Evolutionary conservation across 2,888 invertebrate species (phyloP).

Genomic region (Allygus modestus): DNA sequence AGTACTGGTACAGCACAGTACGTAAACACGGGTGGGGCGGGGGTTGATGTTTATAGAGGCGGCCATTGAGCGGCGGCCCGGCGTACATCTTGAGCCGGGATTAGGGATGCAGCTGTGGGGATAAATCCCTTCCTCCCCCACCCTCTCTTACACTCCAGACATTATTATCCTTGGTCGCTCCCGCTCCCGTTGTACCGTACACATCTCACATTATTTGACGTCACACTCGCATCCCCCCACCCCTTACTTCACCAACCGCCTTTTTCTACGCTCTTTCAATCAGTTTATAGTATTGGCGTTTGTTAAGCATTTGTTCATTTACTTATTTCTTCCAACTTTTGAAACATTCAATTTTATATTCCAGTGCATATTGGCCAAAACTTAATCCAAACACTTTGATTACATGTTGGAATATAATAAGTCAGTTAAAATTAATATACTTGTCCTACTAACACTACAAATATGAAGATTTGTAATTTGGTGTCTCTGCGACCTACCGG

Average conservation of each 20-base stretch:
- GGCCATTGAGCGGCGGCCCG: constrained; percentile 46
- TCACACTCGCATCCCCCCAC: constrained; percentile 6
- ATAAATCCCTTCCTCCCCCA: constrained; percentile 49
- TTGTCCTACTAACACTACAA: no score
- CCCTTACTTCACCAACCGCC: background rate
- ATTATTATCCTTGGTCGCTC: constrained; percentile 49
- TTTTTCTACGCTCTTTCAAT: constrained; percentile 20
- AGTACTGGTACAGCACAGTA: constrained; percentile 6
- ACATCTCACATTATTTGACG: constrained; percentile 42
- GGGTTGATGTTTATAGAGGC: constrained; percentile 31
- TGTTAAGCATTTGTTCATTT: no score
- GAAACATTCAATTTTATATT: no score
- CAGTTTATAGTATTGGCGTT: background rate
- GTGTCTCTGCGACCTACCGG: no score
- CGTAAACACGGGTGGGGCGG: constrained; percentile 28
- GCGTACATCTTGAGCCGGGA: constrained; percentile 53
- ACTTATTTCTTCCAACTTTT: no score
- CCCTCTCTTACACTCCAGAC: constrained; percentile 47
- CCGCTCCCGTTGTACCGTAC: constrained; percentile 18
- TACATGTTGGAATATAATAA: no score
- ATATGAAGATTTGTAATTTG: no score
- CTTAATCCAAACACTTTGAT: no score
- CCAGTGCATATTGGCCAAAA: no score
- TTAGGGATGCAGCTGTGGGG: constrained; percentile 58
- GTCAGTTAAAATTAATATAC: no score